Base-by-base conservation (phyloP, 2,888 invertebrate species). In the Himalopsyche kuldschensis region DNA sequence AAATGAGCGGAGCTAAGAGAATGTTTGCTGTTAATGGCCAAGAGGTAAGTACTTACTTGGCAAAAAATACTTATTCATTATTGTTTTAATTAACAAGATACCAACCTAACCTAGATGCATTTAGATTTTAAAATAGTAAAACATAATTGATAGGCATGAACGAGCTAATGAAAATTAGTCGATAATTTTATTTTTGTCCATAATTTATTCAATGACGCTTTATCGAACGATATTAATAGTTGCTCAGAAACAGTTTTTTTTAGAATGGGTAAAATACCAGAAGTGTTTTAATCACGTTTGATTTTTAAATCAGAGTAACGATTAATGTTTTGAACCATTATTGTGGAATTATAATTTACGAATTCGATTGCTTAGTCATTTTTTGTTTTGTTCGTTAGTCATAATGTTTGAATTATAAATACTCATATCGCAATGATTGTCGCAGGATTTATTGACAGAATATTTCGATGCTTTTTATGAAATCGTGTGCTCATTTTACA, bases 1-100 rank as follows among this genome's bases (percentile, higher is more conserved):
- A 97, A 92, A 96, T 97, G 95, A 96, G 94, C 88, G 96, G 97
- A 85, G 97, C 97, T 86, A 96, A 96, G 89, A 93, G 96, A 89
- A 97, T 98, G 95, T 97, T 96, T 91, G 98, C 98, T 41, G 96
- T 97, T 77, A 95, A 95, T 47, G 97, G 97, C 47, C 97, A 97
- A 92, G 97, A 97, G 94, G 98, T 97, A 77, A 63, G 5, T 35
- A 47, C 3, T n/a, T n/a, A 55, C 5, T 80, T 47, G 4, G 6
- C 47, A 20, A 63, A 31, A 31, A 75, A 15, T 75, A 75, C 27
- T 55, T 6, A 55, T 8, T 4, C 24, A 55, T 20, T 55, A 4
- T 55, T 55, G 3, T 2, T 3, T 55, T 3, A 55, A 55, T 55
- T 55, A 11, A 11, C 41, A 41, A 41, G 1, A 41, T 20, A 3